phyloP scores from a whole-genome alignment of 2,888 invertebrate genomes.

The Macrophya annulata region DNA sequence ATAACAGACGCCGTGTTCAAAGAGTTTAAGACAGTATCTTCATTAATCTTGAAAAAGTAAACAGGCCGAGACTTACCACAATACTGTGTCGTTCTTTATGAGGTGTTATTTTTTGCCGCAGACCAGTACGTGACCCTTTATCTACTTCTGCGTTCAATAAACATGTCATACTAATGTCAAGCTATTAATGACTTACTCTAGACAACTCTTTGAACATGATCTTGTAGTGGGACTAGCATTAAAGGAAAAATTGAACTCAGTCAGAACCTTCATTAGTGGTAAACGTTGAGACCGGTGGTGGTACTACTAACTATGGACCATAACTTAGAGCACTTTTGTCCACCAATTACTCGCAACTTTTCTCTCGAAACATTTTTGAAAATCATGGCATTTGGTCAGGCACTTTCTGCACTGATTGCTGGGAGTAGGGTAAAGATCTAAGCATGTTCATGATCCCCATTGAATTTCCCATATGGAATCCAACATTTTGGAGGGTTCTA shows the following conservation, averaged over 20 bases:
- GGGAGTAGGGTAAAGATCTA: not conserved
- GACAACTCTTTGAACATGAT: not conserved
- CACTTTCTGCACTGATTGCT: not conserved
- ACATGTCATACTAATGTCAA: not conserved
- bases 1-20: not conserved
- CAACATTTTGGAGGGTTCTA: no score
- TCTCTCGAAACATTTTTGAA: not conserved
- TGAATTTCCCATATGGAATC: no score
- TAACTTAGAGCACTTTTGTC: not conserved
- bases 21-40: constrained; percentile 5
- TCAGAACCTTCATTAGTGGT: no score
- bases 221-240: not conserved
- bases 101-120: constrained; percentile 13
- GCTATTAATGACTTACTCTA: not conserved
- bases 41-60: constrained; percentile 24
- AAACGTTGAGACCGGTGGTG: not conserved
- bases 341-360: not conserved
- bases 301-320: not conserved
- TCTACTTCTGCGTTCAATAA: constrained; percentile 4
- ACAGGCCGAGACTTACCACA: constrained; percentile 15
- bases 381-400: not conserved
- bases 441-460: not conserved
- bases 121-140: not conserved
- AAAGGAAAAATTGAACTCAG: not conserved
- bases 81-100: not conserved